Evolutionary conservation across 2,113 vertebrate species (phyloP), one percentile per base, ranked within the genome.

Genomic region (Pseudopodoces humilis): DNA sequence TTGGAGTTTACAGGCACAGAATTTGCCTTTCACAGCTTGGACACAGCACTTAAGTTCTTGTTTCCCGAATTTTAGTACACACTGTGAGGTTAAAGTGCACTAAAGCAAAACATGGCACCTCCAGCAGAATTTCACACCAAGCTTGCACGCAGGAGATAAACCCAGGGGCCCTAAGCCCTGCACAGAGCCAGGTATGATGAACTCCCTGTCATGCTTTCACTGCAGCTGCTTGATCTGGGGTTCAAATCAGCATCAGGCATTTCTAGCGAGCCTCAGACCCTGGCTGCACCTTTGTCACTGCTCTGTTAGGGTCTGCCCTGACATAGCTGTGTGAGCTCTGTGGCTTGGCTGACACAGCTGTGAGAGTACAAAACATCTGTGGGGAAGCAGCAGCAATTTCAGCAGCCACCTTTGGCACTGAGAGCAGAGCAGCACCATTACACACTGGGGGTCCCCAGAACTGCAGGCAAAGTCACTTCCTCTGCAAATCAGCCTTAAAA

Each of bases 271-370:
- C 28, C 60, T 78, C 64, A 84, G 24, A 22, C 64, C 39, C 56
- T 17, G 60, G 53, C 76, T 41, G 37, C 10, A 17, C 0, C 0
- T 74, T 89, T 39, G 41, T 28, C 55, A 27, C 59, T 41, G 53
- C 31, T 3, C 43, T 70, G 78, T 19, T n/a, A 15, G 62, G 47
- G 35, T 15, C 22, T 71, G 70, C 35, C 52, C 92, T 87, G 12
- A 15, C 69, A 35, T 24, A 69, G 53, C 67, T 23, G 28, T 0
- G 3, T 0, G n/a, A 1, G 3, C n/a, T 74, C 19, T 15, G 47
- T 30, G 63, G 59, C 69, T 56, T 0, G 0, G 64, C n/a, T 0
- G 0, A 46, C 52, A 8, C 0, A 0, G 65, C 70, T 64, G 9
- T 0, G 27, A 63, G 33, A 92, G n/a, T 39, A 82, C 3, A 49